Base-by-base conservation (phyloP, 2,113 vertebrate species). In the Eptesicus fuscus region DNA sequence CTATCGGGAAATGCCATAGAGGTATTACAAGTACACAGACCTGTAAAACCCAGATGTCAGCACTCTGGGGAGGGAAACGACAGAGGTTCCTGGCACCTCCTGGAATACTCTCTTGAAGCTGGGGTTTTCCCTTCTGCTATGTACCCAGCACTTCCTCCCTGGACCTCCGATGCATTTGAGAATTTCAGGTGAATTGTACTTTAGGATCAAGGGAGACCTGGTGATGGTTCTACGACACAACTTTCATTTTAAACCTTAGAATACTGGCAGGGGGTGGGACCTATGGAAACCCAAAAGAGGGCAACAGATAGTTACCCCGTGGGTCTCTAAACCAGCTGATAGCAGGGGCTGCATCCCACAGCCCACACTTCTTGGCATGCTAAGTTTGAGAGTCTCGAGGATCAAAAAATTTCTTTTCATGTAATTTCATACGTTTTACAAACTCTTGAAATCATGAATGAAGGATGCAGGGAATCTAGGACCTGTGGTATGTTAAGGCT, bases 81-180 rank as follows among this genome's bases (percentile, higher is more conserved):
- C 32, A 40, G 79, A 79, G 84, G 80, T 94, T 92, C 83, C 90
- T 93, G 94, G 94, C 88, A 83, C 69, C 87, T 93, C 42, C 47
- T 74, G 28, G 30, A 20, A 28, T 6, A 44, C 40, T 51, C 25
- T 76, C 32, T 83, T n/a, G 30, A 53, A 0, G 2, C 40, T 35
- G 91, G 76, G 90, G 9, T 92, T 96, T 96, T 53, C 94, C 94
- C 84, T 49, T 76, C 79, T 82, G 51, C 84, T 35, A 0, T 11
- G 18, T 18, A 67, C 77, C 84, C 65, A 63, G 53, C 37, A 42
- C 42, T 71, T 92, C 61, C 77, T 93, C 53, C 51, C 70, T 47
- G 23, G 20, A 42, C 25, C 70, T 86, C 47, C 56, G 47, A 16
- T 71, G 70, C 77, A 67, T 28, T n/a, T 85, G 69, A 93, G 74